A percentile compares a stretch with the other conserved stretches of the same genome.
Conservation (phyloP, 2,888 invertebrate genomes). For the Catocala sponsa region DNA sequence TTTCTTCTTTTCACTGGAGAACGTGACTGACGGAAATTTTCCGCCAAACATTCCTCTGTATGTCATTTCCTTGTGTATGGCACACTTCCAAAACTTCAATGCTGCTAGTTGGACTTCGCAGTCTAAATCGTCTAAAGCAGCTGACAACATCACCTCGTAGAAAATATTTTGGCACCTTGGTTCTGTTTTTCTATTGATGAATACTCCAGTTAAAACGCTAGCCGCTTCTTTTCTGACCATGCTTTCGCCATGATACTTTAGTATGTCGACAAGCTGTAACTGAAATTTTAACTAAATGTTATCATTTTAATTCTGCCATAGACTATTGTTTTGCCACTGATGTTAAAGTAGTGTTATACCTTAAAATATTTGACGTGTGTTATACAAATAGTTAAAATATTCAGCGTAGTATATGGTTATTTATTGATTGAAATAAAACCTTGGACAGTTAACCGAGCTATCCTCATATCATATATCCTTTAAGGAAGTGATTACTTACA, state of each 20-base stretch:
- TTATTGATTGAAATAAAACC: too few relatives aligned
- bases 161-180: slow-evolving; percentile 79
- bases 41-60: slow-evolving; percentile 91
- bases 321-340: too few relatives aligned
- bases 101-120: slow-evolving; percentile 12
- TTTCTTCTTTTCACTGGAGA: slow-evolving; percentile 81
- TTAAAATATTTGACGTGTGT: too few relatives aligned
- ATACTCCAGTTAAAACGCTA: slow-evolving; percentile 87
- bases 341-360: too few relatives aligned
- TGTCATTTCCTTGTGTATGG: slow-evolving; percentile 83
- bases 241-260: slow-evolving; percentile 90
- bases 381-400: too few relatives aligned
- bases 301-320: too few relatives aligned
- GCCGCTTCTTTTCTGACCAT: slow-evolving; percentile 91
- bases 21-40: slow-evolving; percentile 91
- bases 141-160: slow-evolving; percentile 87
- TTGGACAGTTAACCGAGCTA: too few relatives aligned
- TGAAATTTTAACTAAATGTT: slow-evolving; percentile 6
- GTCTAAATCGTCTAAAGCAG: slow-evolving; percentile 66
- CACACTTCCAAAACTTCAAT: slow-evolving; percentile 62
- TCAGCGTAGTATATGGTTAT: too few relatives aligned
- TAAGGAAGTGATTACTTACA: slow-evolving; percentile 41
- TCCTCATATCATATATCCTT: too few relatives aligned
- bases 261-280: slow-evolving; percentile 58
- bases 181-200: slow-evolving; percentile 87